Base-by-base conservation (phyloP, 1,140 invertebrate genomes). In the Antheraea pernyi region DNA sequence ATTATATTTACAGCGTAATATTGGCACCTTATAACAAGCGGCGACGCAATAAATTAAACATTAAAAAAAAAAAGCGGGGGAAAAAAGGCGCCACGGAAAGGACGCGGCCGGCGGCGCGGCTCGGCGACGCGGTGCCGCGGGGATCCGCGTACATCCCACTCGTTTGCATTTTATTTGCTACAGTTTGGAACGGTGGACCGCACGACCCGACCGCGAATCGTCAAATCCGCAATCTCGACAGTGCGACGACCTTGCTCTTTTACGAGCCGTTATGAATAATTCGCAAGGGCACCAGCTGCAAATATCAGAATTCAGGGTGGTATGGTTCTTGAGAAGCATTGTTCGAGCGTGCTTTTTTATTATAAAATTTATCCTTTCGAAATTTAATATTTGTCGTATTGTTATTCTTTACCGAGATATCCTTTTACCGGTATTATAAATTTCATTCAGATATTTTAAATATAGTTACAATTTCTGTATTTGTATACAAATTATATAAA, bases 211-310 rank as follows among this genome's bases (percentile, higher is more conserved):
- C 61, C 72, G 74, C 19, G 66, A 18, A n/a, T 7, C 30, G 37
- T 71, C 76, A 84, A 60, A 85, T 86, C 84, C 84, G 86, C 82
- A 84, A 86, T 88, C 83, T 77, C 76, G 75, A 58, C 78, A 86
- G 84, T 86, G 76, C 84, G 81, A 83, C 78, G 82, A 84, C 83
- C 83, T 84, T 87, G 83, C 48, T 75, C 66, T 77, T 80, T 79
- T 75, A 70, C 71, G 71, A 69, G 58, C 79, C 76, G 78, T 80
- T 82, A 84, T 79, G 73, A 79, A 78, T 77, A 77, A 75, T 69
- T 58, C 58, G 65, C 71, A 77, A 78, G 75, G 72, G 70, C 74
- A 73, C 64, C 66, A 30, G 62, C 46, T 61, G 69, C 76, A 67
- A 58, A 42, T 42, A 42, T 68, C 63, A 76, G 69, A 72, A 69